Conservation (phyloP, 64 coral and sea anemone species). For the Orbicella faveolata region DNA sequence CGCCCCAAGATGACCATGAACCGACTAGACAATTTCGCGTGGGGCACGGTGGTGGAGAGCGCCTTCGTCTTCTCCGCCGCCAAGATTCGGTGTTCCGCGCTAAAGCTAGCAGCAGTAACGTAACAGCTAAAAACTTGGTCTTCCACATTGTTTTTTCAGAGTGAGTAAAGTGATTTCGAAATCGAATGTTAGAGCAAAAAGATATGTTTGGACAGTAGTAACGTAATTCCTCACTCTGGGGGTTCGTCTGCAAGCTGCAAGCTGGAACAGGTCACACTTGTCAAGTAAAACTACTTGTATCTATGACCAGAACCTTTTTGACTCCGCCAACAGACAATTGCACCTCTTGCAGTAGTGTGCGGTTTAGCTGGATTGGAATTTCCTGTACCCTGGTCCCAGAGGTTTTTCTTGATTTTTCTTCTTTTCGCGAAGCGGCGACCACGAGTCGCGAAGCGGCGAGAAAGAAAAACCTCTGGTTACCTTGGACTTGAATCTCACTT, state of each 20-base stretch:
- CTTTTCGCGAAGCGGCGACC: too few relatives aligned
- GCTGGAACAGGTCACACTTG: not conserved
- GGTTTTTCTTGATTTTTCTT: too few relatives aligned
- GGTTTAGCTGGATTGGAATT: too few relatives aligned
- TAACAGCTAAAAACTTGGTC: not conserved
- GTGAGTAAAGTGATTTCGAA: not conserved
- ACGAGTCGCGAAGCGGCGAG: too few relatives aligned
- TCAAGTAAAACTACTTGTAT: not conserved
- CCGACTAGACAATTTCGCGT: not conserved
- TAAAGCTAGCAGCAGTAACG: not conserved
- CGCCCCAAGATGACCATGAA: not conserved
- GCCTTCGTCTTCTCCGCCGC: not conserved
- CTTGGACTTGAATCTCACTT: too few relatives aligned
- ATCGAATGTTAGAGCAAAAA: not conserved
- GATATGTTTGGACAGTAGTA: not conserved
- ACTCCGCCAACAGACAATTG: too few relatives aligned
- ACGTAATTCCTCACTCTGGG: not conserved
- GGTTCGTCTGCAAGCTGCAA: too few relatives aligned
- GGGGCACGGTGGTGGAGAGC: constrained; percentile 3
- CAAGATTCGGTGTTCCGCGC: not conserved
- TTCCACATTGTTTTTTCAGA: not conserved
- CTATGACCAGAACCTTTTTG: not conserved
- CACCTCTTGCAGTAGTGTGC: too few relatives aligned
- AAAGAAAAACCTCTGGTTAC: too few relatives aligned
- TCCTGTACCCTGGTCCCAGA: too few relatives aligned